Evolutionary conservation across 2,888 invertebrate species (phyloP).

Genomic region (Heteromurus nitidus): DNA sequence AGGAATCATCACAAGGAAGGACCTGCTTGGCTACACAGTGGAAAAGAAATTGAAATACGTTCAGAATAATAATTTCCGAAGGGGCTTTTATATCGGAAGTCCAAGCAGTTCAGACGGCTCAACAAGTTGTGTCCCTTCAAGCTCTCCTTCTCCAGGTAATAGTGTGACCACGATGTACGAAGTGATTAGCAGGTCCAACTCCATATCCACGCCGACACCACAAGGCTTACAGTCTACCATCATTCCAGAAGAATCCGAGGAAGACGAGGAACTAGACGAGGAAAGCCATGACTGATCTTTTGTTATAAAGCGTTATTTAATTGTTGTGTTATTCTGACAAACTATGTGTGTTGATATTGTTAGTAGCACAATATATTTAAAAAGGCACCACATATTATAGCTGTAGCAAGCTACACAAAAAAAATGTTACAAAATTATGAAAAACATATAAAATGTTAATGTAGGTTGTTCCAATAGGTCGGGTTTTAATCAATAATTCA

Average conservation of each 20-base stretch:
- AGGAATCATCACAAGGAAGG: conserved; percentile 77
- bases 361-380: too few species aligned
- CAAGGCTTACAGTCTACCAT: conserved; percentile 21
- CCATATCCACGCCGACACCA: conserved; percentile 23
- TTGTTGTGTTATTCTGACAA: too few species aligned
- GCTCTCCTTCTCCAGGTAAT: conserved; percentile 10
- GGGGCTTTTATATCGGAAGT: conserved; percentile 51
- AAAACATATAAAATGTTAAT: too few species aligned
- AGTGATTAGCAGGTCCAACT: conserved; percentile 10
- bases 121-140: not conserved
- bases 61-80: conserved; percentile 35
- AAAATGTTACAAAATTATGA: too few species aligned
- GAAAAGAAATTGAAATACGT: conserved; percentile 74
- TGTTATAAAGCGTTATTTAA: too few species aligned
- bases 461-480: too few species aligned
- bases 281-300: too few species aligned
- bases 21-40: conserved; percentile 76
- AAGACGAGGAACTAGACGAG: too few species aligned
- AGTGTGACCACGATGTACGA: not conserved
- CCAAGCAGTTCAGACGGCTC: conserved; percentile 27
- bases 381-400: too few species aligned
- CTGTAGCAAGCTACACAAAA: too few species aligned
- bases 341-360: too few species aligned
- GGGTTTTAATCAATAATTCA: too few species aligned
- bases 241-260: conserved; percentile 45